Conservation (phyloP, 2,888 invertebrate species). For the Xanthia icteritia region DNA sequence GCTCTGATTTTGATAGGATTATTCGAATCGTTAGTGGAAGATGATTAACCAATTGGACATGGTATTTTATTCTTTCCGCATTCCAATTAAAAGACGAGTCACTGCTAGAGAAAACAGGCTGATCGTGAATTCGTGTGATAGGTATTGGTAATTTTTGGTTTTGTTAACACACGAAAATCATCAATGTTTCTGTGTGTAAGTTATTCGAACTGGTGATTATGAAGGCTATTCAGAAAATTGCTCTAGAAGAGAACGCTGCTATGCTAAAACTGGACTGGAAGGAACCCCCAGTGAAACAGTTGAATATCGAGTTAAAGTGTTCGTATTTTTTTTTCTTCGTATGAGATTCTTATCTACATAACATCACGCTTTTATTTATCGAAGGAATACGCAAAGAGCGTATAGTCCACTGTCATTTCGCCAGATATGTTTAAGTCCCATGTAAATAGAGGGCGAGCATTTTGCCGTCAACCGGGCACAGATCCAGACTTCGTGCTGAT, state of each 20-base stretch:
- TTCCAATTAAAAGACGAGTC: not conserved
- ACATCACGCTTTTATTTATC: too few species aligned
- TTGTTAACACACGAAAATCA: too few species aligned
- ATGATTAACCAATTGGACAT: not conserved
- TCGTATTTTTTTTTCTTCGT: too few species aligned
- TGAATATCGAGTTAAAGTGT: not conserved
- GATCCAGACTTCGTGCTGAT: too few species aligned
- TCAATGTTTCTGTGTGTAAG: not conserved
- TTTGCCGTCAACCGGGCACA: not conserved
- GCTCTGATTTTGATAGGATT: not conserved
- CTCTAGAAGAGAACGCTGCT: not conserved
- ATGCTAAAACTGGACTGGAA: not conserved
- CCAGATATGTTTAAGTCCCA: not conserved
- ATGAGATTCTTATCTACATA: too few species aligned
- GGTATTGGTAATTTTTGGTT: not conserved
- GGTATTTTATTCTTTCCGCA: not conserved
- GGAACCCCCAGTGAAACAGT: not conserved
- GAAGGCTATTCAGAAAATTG: not conserved
- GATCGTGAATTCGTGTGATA: not conserved
- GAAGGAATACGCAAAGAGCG: too few species aligned
- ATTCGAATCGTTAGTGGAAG: not conserved
- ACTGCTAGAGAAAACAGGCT: not conserved
- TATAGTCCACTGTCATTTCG: too few species aligned
- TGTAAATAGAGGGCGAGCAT: not conserved
- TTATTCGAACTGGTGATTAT: not conserved